Conservation (phyloP, 2,888 invertebrate species). For the Luperina testacea region DNA sequence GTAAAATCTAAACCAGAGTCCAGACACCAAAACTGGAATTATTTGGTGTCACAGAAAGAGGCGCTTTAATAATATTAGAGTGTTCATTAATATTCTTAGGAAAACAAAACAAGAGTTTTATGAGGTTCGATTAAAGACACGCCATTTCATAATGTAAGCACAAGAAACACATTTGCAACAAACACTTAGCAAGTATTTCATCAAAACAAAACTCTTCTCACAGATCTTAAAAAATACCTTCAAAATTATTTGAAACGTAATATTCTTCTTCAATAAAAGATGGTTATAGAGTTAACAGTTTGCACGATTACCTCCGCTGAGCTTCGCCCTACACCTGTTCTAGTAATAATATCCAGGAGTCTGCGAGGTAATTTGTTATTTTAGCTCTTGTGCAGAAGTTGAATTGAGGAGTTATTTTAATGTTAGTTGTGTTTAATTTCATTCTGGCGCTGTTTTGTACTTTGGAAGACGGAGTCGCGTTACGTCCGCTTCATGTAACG, state of each 20-base stretch:
- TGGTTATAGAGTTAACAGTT: constrained; percentile 59
- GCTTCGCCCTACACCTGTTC: constrained; percentile 68
- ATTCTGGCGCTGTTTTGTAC: constrained; percentile 22
- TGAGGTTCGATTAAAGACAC: neutral
- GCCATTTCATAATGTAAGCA: neutral
- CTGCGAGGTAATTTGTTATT: constrained; percentile 77
- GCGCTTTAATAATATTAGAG: too few species aligned
- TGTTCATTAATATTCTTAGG: neutral
- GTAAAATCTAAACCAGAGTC: too few species aligned
- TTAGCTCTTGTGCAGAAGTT: constrained; percentile 48
- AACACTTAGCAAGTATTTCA: constrained; percentile 4
- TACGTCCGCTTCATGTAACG: too few species aligned
- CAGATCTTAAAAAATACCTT: neutral
- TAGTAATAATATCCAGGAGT: constrained; percentile 78
- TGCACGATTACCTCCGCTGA: constrained; percentile 65
- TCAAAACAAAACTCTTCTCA: neutral
- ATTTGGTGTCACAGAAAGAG: too few species aligned
- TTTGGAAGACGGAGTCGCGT: neutral
- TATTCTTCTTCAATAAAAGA: constrained; percentile 61
- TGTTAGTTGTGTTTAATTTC: constrained; percentile 41
- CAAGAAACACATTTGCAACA: neutral
- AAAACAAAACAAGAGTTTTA: neutral
- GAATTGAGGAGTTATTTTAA: constrained; percentile 50
- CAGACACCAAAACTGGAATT: too few species aligned
- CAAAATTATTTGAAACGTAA: constrained; percentile 40